Evolutionary conservation across 2,797 vertebrate species (phyloP).

Genomic region (Lutjanus argentimaculatus): DNA sequence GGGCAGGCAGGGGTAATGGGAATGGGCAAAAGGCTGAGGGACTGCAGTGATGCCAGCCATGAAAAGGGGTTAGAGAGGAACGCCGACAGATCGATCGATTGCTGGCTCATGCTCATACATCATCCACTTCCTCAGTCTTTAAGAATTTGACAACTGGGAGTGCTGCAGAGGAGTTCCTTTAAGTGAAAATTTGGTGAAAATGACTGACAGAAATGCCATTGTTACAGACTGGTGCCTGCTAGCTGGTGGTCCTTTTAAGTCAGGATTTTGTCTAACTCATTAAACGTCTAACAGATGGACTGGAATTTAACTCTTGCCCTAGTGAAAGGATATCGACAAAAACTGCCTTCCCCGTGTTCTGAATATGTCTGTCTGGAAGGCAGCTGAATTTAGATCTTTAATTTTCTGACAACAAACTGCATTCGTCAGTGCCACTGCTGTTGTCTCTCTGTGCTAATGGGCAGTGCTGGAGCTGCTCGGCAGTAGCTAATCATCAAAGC

Average conservation of each 20-base stretch:
- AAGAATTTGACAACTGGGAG: constrained; percentile 63
- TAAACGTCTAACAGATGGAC: constrained; percentile 55
- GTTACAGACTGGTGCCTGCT: constrained; percentile 42
- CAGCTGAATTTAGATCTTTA: constrained; percentile 51
- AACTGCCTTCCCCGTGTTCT: constrained; percentile 26
- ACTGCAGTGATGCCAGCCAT: constrained; percentile 73
- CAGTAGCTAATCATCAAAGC: constrained; percentile 70
- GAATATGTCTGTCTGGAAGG: constrained; percentile 32
- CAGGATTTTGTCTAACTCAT: constrained; percentile 52
- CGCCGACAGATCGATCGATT: constrained; percentile 65
- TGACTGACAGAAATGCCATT: constrained; percentile 62
- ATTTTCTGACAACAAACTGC: constrained; percentile 61
- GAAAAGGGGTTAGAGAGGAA: constrained; percentile 65
- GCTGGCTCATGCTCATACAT: constrained; percentile 76
- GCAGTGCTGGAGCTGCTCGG: constrained; percentile 57
- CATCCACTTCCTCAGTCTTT: constrained; percentile 66
- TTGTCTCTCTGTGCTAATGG: constrained; percentile 64
- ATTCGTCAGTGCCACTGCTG: constrained; percentile 59
- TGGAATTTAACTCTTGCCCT: constrained; percentile 40
- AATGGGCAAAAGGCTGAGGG: constrained; percentile 60
- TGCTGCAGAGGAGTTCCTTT: constrained; percentile 54
- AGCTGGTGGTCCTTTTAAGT: constrained; percentile 41
- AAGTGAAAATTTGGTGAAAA: constrained; percentile 51
- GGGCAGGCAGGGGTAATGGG: constrained; percentile 58
- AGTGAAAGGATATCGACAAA: constrained; percentile 34